These are phyloP conservation scores for Graphium colonna DNA, from an alignment of 2,888 invertebrate species.

Conservation along the genomic window DNA sequence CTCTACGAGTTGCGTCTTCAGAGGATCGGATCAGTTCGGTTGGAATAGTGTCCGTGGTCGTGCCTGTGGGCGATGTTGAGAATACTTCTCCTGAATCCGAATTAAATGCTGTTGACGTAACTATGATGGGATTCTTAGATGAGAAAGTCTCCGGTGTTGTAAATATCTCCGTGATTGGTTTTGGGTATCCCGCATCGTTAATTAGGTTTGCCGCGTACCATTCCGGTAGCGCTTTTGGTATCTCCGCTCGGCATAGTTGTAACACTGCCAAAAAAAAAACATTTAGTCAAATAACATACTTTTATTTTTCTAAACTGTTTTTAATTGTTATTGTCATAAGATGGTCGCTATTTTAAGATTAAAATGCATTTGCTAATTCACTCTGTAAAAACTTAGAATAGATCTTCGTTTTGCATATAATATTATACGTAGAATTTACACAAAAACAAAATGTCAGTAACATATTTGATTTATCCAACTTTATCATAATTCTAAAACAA, in stretches of 20 bases:
- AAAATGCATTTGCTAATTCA: too few relatives aligned
- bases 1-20: conserved; percentile 12
- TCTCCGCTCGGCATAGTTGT: conserved; percentile 67
- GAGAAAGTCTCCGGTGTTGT: conserved; percentile 53
- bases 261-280: conserved; percentile 61
- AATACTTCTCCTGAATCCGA: conserved; percentile 2
- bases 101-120: conserved; percentile 25
- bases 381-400: too few relatives aligned
- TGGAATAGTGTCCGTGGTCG: background rate
- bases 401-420: too few relatives aligned
- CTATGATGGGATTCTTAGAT: conserved; percentile 50
- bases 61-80: conserved; percentile 19
- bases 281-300: too few relatives aligned
- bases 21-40: conserved; percentile 18
- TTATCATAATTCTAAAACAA: too few relatives aligned
- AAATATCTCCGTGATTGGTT: conserved; percentile 64
- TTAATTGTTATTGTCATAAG: too few relatives aligned
- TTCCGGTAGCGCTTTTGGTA: conserved; percentile 47
- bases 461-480: too few relatives aligned
- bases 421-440: too few relatives aligned
- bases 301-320: too few relatives aligned
- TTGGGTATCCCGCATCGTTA: conserved; percentile 58
- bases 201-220: conserved; percentile 70
- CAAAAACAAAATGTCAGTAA: too few relatives aligned
- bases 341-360: too few relatives aligned